Conservation (phyloP, 2,888 invertebrate species). For the Ommatoiulus sabulosus region DNA sequence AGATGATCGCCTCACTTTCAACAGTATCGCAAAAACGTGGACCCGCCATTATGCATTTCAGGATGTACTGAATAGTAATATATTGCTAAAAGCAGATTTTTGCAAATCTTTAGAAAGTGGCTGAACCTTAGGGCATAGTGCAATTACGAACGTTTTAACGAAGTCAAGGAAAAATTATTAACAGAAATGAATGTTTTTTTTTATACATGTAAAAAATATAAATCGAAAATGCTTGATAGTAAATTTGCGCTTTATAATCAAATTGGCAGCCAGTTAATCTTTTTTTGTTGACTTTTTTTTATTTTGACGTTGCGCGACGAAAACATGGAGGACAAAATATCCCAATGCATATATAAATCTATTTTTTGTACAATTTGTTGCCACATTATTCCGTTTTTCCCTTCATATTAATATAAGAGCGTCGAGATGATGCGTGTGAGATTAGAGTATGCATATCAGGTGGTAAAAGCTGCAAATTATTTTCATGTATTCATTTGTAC, state of each 20-base stretch:
- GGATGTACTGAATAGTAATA: slow-evolving; percentile 41
- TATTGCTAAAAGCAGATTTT: slow-evolving; percentile 52
- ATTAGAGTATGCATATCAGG: slow-evolving; percentile 27
- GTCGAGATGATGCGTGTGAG: neutral
- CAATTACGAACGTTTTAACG: neutral
- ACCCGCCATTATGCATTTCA: slow-evolving; percentile 67
- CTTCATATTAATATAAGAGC: neutral
- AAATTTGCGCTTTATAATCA: slow-evolving; percentile 33
- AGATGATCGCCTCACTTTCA: slow-evolving; percentile 64
- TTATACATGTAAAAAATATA: slow-evolving; percentile 7
- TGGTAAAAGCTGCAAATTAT: slow-evolving; percentile 9
- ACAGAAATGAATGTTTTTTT: slow-evolving; percentile 34
- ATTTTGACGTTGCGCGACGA: neutral
- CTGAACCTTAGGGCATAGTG: neutral
- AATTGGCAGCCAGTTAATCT: slow-evolving; percentile 14
- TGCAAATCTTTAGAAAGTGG: slow-evolving; percentile 55
- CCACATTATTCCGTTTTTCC: neutral
- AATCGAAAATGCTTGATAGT: slow-evolving; percentile 5
- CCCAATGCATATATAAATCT: neutral
- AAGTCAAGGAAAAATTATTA: slow-evolving; percentile 4
- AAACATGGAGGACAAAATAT: neutral
- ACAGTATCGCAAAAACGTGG: slow-evolving; percentile 68
- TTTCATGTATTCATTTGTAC: slow-evolving; percentile 49
- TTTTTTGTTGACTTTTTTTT: neutral
- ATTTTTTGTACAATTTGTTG: neutral